Evolutionary conservation across 2,113 vertebrate species (phyloP).

Genomic region (Microcebus griseorufus): DNA sequence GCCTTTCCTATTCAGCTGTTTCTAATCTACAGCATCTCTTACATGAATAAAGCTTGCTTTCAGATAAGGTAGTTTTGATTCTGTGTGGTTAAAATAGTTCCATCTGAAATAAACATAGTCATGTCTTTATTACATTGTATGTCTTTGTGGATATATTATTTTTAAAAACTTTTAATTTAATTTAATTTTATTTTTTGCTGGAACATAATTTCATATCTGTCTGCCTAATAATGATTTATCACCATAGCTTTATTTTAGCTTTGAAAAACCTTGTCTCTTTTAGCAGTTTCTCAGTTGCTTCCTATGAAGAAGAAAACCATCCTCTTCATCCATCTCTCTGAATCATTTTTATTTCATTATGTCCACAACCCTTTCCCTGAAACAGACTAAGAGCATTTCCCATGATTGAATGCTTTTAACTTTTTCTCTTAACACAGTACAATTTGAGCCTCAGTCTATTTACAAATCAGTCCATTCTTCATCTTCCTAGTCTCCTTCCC

Average conservation of each 20-base stretch:
- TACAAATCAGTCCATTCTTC: background rate
- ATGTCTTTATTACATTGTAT: background rate
- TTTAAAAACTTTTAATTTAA: background rate
- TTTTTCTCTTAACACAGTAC: background rate
- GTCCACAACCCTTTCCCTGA: background rate
- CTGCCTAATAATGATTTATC: background rate
- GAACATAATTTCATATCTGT: slow-evolving; percentile 3
- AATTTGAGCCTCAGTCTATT: background rate
- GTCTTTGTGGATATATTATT: background rate
- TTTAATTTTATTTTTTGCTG: background rate
- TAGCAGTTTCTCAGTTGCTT: background rate
- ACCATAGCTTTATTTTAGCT: background rate
- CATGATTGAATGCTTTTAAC: background rate
- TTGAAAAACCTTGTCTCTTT: slow-evolving; percentile 18
- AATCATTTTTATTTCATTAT: slow-evolving; percentile 32
- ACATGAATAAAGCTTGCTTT: background rate
- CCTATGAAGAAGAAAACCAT: background rate
- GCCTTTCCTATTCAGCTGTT: background rate
- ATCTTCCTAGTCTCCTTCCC: background rate
- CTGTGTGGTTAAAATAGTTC: background rate
- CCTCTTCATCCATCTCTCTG: background rate
- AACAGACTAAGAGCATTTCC: background rate
- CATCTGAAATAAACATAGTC: background rate
- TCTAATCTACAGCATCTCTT: background rate
- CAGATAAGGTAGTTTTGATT: background rate